Evolutionary conservation across 2,113 vertebrate species (phyloP).

Genomic region (Pongo pygmaeus): DNA sequence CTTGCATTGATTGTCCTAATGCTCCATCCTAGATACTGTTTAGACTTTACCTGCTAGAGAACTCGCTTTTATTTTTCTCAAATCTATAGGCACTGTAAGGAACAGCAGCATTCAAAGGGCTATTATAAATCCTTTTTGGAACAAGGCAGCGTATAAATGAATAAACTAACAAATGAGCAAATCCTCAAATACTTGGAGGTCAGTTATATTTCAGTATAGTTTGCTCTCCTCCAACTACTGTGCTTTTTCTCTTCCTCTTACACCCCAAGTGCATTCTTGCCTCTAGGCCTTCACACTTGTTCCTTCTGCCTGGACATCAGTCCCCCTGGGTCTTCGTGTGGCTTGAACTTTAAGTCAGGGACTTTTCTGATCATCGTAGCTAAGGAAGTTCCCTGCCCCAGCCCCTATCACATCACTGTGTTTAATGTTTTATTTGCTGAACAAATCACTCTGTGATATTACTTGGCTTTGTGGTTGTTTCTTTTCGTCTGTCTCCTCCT

Average conservation of each 20-base stretch:
- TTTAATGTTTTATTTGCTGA: background rate
- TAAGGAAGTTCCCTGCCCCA: background rate
- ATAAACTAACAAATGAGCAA: background rate
- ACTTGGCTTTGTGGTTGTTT: background rate
- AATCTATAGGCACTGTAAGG: background rate
- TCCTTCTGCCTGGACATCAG: background rate
- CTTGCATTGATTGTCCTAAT: background rate
- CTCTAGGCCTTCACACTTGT: background rate
- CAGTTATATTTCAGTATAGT: background rate
- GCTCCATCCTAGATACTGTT: background rate
- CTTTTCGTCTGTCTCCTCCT: background rate
- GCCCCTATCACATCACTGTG: background rate
- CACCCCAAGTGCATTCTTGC: background rate
- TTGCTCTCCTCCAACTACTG: background rate
- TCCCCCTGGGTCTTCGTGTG: background rate
- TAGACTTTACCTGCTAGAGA: background rate
- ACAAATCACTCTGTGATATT: background rate
- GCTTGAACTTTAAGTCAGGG: background rate
- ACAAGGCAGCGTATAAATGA: background rate
- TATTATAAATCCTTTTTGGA: conserved; percentile 6
- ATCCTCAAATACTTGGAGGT: background rate
- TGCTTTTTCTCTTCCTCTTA: background rate
- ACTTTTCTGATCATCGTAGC: background rate
- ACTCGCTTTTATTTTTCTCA: background rate
- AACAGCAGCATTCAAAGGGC: background rate